Conservation (phyloP, 2,888 invertebrate species). For the Lasioglossum morio region DNA sequence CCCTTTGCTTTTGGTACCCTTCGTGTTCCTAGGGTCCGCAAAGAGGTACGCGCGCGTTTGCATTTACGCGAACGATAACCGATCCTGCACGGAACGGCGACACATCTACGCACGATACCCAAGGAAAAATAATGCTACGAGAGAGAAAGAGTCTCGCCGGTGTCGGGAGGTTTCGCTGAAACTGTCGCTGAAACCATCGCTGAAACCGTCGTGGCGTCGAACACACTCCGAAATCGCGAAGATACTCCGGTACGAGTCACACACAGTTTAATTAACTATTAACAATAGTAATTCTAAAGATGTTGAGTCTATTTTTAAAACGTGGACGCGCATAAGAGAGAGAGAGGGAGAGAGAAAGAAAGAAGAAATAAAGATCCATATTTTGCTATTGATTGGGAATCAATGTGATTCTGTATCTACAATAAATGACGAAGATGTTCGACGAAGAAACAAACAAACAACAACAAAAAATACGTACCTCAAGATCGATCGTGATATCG, state of each 20-base stretch:
- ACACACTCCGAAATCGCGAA: constrained; percentile 61
- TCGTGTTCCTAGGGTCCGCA: neutral
- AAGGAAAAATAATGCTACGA: neutral
- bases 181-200: constrained; percentile 51
- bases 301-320: constrained; percentile 84
- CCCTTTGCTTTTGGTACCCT: neutral
- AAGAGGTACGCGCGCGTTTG: neutral
- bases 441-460: constrained; percentile 56
- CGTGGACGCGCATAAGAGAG: constrained; percentile 72
- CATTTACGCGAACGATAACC: neutral
- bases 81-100: neutral
- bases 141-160: neutral
- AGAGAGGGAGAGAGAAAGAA: constrained; percentile 41
- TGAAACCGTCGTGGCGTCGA: constrained; percentile 56
- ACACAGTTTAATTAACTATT: constrained; percentile 80
- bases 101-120: neutral
- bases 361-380: constrained; percentile 77
- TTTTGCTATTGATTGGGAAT: constrained; percentile 81
- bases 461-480: constrained; percentile 81
- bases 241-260: constrained; percentile 69
- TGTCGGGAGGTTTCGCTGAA: neutral
- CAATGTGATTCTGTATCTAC: constrained; percentile 72
- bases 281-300: constrained; percentile 81
- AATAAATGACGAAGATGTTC: constrained; percentile 76
- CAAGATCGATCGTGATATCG: constrained; percentile 82